Evolutionary conservation across 2,797 vertebrate species (phyloP).

Genomic region (Ctenosaura bakeri): DNA sequence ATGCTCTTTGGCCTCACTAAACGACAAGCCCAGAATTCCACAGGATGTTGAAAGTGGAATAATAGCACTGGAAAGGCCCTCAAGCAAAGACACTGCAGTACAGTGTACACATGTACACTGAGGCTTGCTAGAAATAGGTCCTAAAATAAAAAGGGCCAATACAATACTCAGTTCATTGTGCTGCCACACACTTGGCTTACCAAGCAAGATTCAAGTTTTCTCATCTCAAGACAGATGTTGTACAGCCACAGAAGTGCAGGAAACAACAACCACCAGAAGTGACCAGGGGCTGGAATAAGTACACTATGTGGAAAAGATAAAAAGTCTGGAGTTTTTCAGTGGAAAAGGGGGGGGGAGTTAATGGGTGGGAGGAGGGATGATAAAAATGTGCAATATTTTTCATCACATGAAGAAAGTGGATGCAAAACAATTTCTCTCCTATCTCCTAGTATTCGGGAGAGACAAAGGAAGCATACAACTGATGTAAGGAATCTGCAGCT

Average conservation of each 20-base stretch:
- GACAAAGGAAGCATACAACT: too few relatives aligned
- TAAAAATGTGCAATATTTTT: neutral
- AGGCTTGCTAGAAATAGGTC: neutral
- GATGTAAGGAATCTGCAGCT: too few relatives aligned
- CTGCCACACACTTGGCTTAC: neutral
- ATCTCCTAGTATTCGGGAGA: too few relatives aligned
- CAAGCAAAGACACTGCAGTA: too few relatives aligned
- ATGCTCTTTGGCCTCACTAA: too few relatives aligned
- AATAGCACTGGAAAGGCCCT: too few relatives aligned
- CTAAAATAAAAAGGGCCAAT: neutral
- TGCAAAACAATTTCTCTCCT: too few relatives aligned
- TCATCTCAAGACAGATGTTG: neutral
- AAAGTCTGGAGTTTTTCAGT: neutral
- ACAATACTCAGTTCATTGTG: neutral
- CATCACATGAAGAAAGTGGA: neutral
- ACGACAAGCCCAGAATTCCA: too few relatives aligned
- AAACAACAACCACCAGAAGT: neutral
- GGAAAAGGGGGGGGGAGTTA: neutral
- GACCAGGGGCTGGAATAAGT: neutral
- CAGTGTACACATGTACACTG: too few relatives aligned
- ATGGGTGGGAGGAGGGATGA: neutral
- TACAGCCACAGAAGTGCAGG: neutral
- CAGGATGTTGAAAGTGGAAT: too few relatives aligned
- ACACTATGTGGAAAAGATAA: neutral
- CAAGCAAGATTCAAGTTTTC: neutral